phyloP scores from a whole-genome alignment of 2,113 vertebrate genomes.

The Xyrauchen texanus region DNA sequence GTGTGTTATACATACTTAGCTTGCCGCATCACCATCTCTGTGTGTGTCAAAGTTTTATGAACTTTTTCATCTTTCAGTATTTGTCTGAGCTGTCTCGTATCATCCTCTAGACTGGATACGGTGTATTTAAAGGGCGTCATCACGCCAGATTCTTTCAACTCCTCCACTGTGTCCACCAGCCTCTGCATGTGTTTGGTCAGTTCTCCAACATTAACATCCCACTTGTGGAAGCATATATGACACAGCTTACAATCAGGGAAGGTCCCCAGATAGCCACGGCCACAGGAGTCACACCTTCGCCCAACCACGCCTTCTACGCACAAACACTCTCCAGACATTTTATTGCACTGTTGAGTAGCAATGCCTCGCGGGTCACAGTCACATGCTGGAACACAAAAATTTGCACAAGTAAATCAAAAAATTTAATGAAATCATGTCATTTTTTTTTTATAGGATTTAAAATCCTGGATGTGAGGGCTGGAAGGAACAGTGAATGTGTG shows the following conservation, averaged over 20 bases:
- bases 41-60: slow-evolving; percentile 78
- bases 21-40: slow-evolving; percentile 82
- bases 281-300: slow-evolving; percentile 82
- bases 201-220: slow-evolving; percentile 83
- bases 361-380: slow-evolving; percentile 88
- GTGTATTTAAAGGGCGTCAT: slow-evolving; percentile 84
- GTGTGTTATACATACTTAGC: slow-evolving; percentile 80
- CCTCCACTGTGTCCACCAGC: slow-evolving; percentile 80
- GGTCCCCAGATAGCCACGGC: slow-evolving; percentile 83
- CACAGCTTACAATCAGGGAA: slow-evolving; percentile 87
- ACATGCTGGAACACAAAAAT: slow-evolving; percentile 76
- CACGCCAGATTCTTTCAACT: slow-evolving; percentile 81
- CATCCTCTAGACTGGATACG: slow-evolving; percentile 78
- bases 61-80: slow-evolving; percentile 85
- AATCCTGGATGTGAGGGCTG: too few species aligned
- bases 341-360: slow-evolving; percentile 85
- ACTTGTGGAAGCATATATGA: slow-evolving; percentile 87
- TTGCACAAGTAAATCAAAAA: slow-evolving; percentile 9
- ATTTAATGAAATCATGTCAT: not conserved
- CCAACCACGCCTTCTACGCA: slow-evolving; percentile 85
- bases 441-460: too few species aligned
- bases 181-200: slow-evolving; percentile 83
- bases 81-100: slow-evolving; percentile 76
- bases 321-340: slow-evolving; percentile 81
- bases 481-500: too few species aligned